Base-by-base conservation (phyloP, 1,140 invertebrate genomes). In the Apis laboriosa region DNA sequence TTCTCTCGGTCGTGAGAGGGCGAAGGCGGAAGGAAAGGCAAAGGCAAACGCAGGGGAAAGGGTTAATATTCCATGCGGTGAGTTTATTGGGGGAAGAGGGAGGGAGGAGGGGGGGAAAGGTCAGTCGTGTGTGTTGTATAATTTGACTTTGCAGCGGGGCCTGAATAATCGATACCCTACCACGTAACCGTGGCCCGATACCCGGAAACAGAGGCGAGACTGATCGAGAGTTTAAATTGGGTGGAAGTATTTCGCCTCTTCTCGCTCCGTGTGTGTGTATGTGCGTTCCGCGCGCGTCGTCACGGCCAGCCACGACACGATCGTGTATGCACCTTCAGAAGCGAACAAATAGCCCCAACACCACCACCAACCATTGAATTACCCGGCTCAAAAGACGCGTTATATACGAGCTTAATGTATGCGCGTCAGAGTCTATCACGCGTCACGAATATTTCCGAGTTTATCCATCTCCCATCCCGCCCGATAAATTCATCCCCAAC, bases 131-230 rank as follows among this genome's bases (percentile, higher is more conserved):
- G 34, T 43, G 34, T 91, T 80, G 90, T 88, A 83, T 90, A 92
- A 93, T 92, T 92, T 90, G 88, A 90, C 91, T 91, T 90, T 77
- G 84, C 24, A 24, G 24, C 85, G 77, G 83, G 83, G 60, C 88
- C 84, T 85, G 91, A 92, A 93, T 92, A 93, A 93, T 93, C 91
- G 90, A 93, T 93, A 90, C 76, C 77, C 86, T 85, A 63, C 75
- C 72, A 21, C 72, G 21, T 49, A 43, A 19, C 49, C 53, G 43
- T 43, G 34, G 34, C 49, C 68, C 86, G 82, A 85, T 88, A 89
- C 80, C 64, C 90, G 90, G 88, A 92, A 92, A 92, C 90, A 89
- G 88, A 91, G 88, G 89, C 84, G 86, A 88, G 86, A 84, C 90
- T 87, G 90, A 92, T 90, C 89, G 90, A 63, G 86, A 85, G 90